These are phyloP conservation scores for Axis porcinus DNA, from an alignment of 2,113 vertebrate genomes.

Conservation along the genomic window DNA sequence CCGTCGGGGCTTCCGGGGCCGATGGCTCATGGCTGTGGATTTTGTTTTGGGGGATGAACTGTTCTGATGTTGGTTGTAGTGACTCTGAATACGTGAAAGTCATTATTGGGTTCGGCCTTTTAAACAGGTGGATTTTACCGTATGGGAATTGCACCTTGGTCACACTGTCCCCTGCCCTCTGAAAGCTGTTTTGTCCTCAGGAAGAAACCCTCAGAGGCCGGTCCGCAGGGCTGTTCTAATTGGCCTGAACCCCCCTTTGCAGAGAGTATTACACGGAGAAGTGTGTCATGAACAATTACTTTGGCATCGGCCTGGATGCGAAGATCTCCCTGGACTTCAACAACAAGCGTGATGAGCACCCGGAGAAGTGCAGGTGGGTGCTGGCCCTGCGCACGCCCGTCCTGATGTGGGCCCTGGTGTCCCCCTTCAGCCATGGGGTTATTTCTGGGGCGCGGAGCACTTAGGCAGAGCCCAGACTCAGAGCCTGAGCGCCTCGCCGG, in stretches of 20 bases:
- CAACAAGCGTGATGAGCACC: conserved; percentile 95
- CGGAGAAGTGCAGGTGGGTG: conserved; percentile 92
- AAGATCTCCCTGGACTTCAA: conserved; percentile 97
- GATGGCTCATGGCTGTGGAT: fast-evolving
- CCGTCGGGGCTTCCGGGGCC: not conserved
- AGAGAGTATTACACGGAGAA: conserved; percentile 93
- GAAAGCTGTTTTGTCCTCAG: not conserved
- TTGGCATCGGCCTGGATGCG: conserved; percentile 94
- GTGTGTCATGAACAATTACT: conserved; percentile 98
- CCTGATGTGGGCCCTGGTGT: not conserved
- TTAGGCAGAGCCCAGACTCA: fast-evolving
- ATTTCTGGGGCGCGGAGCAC: fast-evolving
- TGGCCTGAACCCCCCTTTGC: not conserved
- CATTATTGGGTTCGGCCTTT: not conserved
- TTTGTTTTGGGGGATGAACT: not conserved
- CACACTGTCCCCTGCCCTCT: not conserved
- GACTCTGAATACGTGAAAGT: not conserved
- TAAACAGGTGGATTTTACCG: not conserved
- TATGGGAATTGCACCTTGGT: not conserved
- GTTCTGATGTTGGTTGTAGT: not conserved
- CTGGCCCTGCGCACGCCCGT: fast-evolving
- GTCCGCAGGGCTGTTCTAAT: not conserved
- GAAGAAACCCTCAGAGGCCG: not conserved
- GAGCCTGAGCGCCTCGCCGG: not conserved
- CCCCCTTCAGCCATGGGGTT: fast-evolving